Conservation (phyloP, 2,797 vertebrate genomes). For the Phataginus tricuspis region DNA sequence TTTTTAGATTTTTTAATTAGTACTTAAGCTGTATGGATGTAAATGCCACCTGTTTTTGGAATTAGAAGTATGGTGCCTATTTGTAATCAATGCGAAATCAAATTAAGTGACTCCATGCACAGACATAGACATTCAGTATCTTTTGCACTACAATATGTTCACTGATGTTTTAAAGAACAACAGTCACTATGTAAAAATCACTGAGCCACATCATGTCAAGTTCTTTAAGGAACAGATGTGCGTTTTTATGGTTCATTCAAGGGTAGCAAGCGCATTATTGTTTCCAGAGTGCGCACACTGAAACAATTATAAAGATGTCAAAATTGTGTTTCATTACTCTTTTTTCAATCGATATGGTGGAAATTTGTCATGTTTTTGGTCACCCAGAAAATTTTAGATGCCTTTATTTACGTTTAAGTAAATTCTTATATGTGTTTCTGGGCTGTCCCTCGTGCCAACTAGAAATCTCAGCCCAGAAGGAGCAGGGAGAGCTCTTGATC, state of each 20-base stretch:
- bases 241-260: conserved; percentile 46
- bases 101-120: neutral
- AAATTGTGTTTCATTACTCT: conserved; percentile 31
- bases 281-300: neutral
- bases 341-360: neutral
- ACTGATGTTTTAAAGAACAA: neutral
- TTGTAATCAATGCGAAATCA: conserved; percentile 45
- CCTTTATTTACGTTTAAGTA: neutral
- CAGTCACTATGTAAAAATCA: conserved; percentile 33
- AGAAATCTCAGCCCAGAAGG: too few species aligned
- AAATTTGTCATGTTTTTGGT: neutral
- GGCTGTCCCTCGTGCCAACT: too few species aligned
- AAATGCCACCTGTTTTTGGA: conserved; percentile 2
- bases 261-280: neutral
- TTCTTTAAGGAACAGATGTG: conserved; percentile 58
- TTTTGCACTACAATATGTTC: neutral
- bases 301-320: conserved; percentile 53
- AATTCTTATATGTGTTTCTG: neutral
- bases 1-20: conserved; percentile 47
- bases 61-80: neutral
- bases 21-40: neutral
- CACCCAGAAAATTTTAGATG: neutral
- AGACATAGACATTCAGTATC: neutral
- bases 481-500: too few species aligned
- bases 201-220: conserved; percentile 33